Base-by-base conservation (phyloP, 1,140 invertebrate genomes). In the Drosophila kohkoa region DNA sequence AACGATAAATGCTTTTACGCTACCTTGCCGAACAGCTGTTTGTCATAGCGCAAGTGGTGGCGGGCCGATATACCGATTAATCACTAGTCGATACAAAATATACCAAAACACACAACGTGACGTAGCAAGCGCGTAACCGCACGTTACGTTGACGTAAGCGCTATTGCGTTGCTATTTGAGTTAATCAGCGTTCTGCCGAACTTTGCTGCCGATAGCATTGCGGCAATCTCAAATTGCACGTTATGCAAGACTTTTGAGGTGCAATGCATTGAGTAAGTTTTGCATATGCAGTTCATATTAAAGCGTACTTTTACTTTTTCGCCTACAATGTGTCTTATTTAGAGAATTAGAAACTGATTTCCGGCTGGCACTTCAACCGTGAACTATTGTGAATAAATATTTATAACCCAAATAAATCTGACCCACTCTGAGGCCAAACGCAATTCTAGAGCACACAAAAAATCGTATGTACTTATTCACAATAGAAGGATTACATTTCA, bases 1-100 rank as follows among this genome's bases (percentile, higher is more conserved):
- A 55, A 74, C 65, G 57, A 74, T 68, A 60, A 67, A 46, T 62
- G 71, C 10, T 60, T 48, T 66, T 62, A 48, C 49, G 41, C 58
- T 45, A 38, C 35, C 35, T 38, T 38, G 46, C 55, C 13, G 32
- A 69, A 68, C 71, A 74, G 71, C 71, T 74, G 71, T 32, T 69
- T 55, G 3, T n/a, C 41, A 43, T 6, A 2, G 11, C 16, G 4
- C 13, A 16, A n/a, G 71, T 62, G 71, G 71, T 2, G 65, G 71
- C n/a, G 15, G 6, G 13, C 7, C 71, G 32, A 74, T 74, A 48
- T 2, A 4, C 13, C 1, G 15, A 5, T 4, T 5, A 25, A n/a
- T 62, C 28, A 25, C 0, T 13, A 15, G 68, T 68, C 64, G 65
- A n/a, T 3, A 13, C 6, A 16, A 71, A 41, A 41, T 7, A 63